These are phyloP conservation scores for Hydractinia echinata DNA, from an alignment of 30 jellyfish, hydroid and myxozoan species.

Conservation along the genomic window DNA sequence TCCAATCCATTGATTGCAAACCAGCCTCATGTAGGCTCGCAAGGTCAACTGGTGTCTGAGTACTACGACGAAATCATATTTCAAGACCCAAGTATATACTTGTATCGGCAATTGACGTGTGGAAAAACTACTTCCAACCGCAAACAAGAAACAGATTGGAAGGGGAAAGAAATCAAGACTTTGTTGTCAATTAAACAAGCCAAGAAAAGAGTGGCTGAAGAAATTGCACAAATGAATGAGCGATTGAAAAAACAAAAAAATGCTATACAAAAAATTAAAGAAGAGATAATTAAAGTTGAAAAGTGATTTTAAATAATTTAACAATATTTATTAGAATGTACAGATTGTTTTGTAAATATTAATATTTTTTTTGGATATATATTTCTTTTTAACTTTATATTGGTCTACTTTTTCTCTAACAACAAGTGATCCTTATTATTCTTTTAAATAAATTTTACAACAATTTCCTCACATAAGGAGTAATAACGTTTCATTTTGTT, in stretches of 20 bases:
- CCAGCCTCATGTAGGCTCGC: slow-evolving; percentile 66
- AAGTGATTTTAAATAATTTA: not conserved
- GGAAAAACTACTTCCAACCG: slow-evolving; percentile 41
- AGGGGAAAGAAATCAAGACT: slow-evolving; percentile 72
- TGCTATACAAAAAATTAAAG: slow-evolving; percentile 90
- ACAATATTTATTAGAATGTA: too few species aligned
- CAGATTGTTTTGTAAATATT: not conserved
- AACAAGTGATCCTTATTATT: not conserved
- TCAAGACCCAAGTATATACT: slow-evolving; percentile 86
- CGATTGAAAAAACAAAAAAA: slow-evolving; percentile 74
- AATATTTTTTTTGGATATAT: not conserved
- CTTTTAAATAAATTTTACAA: too few species aligned
- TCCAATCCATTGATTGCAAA: slow-evolving; percentile 87
- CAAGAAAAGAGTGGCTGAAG: slow-evolving; percentile 86
- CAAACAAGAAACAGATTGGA: slow-evolving; percentile 92
- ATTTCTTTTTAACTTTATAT: not conserved
- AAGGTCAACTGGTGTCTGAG: slow-evolving; percentile 91
- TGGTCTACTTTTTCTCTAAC: not conserved
- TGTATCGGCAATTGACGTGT: slow-evolving; percentile 62
- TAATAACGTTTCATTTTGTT: too few species aligned
- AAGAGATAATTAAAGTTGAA: slow-evolving; percentile 66
- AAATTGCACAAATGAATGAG: slow-evolving; percentile 77
- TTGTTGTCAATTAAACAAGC: slow-evolving; percentile 62
- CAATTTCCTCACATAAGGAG: too few species aligned
- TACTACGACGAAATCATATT: slow-evolving; percentile 88